Conservation (phyloP, 2,113 vertebrate species). For the Hippocampus comes region DNA sequence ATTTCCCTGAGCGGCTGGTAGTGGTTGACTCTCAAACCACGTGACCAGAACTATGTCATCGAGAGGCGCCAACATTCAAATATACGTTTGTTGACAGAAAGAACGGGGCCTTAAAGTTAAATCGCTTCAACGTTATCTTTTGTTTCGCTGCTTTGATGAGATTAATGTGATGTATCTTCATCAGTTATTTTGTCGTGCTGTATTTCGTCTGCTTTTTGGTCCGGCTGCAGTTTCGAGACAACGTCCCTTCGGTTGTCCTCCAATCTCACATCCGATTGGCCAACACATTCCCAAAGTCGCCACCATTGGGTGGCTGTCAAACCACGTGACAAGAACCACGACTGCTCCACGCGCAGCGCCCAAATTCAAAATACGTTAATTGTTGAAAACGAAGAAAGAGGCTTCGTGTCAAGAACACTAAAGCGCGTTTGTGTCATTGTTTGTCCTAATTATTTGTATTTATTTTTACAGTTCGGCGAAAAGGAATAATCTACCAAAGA, state of each 20-base stretch:
- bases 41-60: constrained; percentile 40
- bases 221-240: background rate
- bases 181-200: background rate
- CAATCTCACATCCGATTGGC: background rate
- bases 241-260: background rate
- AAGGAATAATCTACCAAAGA: background rate
- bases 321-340: constrained; percentile 48
- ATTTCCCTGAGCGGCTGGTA: background rate
- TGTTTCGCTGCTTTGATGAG: background rate
- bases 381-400: background rate
- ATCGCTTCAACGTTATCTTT: background rate
- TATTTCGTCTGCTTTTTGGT: background rate
- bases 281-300: background rate
- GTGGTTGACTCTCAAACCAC: constrained; percentile 47
- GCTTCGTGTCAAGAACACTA: constrained; percentile 11
- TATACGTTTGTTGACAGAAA: constrained; percentile 11
- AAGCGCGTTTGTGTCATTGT: background rate
- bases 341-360: constrained; percentile 75
- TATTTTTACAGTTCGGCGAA: background rate
- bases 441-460: background rate
- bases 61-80: constrained; percentile 96
- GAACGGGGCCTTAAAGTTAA: background rate
- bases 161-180: background rate
- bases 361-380: constrained; percentile 86
- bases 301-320: constrained; percentile 42